Evolutionary conservation across 30 jellyfish, hydroid and myxozoan species (phyloP).

Genomic region (Nemopilema nomurai): DNA sequence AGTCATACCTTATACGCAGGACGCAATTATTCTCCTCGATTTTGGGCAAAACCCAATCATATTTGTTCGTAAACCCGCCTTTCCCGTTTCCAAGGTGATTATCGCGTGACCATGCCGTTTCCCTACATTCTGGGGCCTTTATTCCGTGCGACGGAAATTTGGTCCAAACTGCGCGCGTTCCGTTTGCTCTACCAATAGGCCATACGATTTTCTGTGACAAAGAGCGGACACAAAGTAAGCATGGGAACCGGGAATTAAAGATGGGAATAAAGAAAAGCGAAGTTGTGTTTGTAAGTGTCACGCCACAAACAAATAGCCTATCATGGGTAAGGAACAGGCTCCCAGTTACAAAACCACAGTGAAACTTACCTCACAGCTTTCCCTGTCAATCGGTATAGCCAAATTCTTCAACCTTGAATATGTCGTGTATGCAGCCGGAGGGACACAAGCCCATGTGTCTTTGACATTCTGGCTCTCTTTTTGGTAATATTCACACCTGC

Average conservation of each 20-base stretch:
- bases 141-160: constrained; percentile 62
- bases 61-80: constrained; percentile 88
- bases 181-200: constrained; percentile 59
- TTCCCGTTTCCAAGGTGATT: constrained; percentile 92
- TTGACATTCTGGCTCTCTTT: constrained; percentile 72
- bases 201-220: constrained; percentile 44
- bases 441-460: constrained; percentile 53
- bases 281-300: no score
- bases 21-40: constrained; percentile 75
- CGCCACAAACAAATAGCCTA: no score
- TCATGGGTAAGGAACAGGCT: no score
- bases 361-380: constrained; percentile 67
- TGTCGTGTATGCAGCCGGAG: constrained; percentile 37
- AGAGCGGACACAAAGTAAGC: not conserved
- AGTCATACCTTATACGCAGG: constrained; percentile 69
- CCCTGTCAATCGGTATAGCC: constrained; percentile 50
- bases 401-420: constrained; percentile 33
- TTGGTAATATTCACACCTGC: constrained; percentile 69
- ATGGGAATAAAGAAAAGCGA: not conserved
- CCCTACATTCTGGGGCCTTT: constrained; percentile 86
- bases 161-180: constrained; percentile 80
- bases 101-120: constrained; percentile 91
- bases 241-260: not conserved
- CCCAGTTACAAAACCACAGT: no score
- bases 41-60: constrained; percentile 85